Evolutionary conservation across 2,113 vertebrate species (phyloP).

Genomic region (Arenaria interpres): DNA sequence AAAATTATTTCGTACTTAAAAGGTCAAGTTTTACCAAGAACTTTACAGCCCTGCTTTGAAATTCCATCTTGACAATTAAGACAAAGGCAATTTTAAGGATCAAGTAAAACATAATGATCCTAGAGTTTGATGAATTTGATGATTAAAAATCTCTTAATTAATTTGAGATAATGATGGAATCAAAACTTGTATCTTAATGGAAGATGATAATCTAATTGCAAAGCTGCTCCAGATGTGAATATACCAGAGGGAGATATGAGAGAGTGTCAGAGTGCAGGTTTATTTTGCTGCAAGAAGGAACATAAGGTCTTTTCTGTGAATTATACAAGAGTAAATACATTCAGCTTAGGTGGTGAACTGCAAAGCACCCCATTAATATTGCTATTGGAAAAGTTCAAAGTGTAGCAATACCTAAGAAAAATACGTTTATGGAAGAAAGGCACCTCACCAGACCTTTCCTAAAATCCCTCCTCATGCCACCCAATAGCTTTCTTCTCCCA

Average conservation of each 20-base stretch:
- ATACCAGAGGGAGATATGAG: background rate
- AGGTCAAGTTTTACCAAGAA: background rate
- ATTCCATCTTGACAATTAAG: background rate
- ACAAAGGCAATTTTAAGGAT: slow-evolving; percentile 43
- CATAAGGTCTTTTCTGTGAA: background rate
- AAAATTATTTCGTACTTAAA: background rate
- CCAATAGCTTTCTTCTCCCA: background rate
- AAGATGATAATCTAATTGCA: background rate
- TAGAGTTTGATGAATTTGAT: background rate
- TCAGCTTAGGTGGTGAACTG: background rate
- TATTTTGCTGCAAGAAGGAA: background rate
- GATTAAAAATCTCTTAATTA: slow-evolving; percentile 35
- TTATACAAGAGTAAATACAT: background rate
- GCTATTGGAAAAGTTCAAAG: background rate
- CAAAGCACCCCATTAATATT: background rate
- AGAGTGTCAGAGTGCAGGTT: background rate
- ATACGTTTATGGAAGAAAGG: background rate
- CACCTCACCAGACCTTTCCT: background rate
- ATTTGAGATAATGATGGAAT: background rate
- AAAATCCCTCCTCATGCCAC: background rate
- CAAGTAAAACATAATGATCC: background rate
- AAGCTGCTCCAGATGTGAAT: background rate
- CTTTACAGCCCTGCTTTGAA: background rate
- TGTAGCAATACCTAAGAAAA: background rate
- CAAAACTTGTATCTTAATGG: background rate